Base-by-base conservation (phyloP, 2,113 vertebrate species). In the Nyctibius bracteatus region DNA sequence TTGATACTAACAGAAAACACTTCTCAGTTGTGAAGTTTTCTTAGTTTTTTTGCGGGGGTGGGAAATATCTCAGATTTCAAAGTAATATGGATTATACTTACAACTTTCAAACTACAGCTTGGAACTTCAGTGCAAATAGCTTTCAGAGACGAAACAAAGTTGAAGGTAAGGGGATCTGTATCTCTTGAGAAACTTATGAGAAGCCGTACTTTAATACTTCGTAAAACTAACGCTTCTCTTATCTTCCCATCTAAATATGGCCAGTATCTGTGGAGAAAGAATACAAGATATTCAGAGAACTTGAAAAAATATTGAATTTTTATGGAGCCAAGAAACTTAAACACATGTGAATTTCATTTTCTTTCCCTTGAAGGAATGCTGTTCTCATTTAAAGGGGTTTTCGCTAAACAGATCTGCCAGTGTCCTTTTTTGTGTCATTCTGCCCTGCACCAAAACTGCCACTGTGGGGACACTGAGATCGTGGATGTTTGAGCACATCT, bases 101-200 rank as follows among this genome's bases (percentile, higher is more conserved):
- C 99, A 93, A 98, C 99, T 97, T 99, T 99, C 96, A 99, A 96
- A 43, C 98, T 99, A 96, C 99, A 99, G 98, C 98, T 98, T 97
- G 97, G 96, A 91, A 98, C 98, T 95, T 99, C 98, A 82, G 98
- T 98, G 92, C 99, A 99, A 95, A 99, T 98, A 89, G 98, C 99
- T 98, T 98, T 99, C 95, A 99, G 98, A 94, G 99, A 99, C 41
- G 99, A 99, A 95, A 99, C 96, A 51, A 99, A 99, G 98, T 99
- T 99, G 95, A 99, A 99, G 15, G 99, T 99, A 58, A 99, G 98
- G 6, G 98, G 99, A 84, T 99, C 98, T 4, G 99, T 99, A 81
- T 99, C 98, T 96, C 99, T 99, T 97, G 99, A 98, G 97, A 99
- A 99, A 97, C 99, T 99, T 92, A 99, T 98, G 65, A 99, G 98